A percentile compares a stretch with the other conserved stretches of the same genome.
These are phyloP conservation scores for Tolmerus cingulatus DNA, from an alignment of 2,888 invertebrate genomes.

Conservation along the genomic window DNA sequence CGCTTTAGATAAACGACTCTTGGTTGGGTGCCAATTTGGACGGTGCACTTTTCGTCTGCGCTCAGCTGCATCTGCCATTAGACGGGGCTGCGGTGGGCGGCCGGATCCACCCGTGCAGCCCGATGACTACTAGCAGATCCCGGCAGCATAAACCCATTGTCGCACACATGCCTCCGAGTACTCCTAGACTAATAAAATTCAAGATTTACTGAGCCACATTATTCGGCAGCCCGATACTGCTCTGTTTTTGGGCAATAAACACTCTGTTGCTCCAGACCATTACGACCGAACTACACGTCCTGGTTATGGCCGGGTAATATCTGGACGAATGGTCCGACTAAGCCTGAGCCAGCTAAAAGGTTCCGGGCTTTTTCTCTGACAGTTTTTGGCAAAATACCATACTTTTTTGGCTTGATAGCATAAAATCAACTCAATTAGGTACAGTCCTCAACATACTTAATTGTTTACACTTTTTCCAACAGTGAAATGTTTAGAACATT, in stretches of 20 bases:
- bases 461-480: background rate
- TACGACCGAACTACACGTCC: background rate
- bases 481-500: too few relatives aligned
- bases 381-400: background rate
- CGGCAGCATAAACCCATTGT: constrained; percentile 17
- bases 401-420: background rate
- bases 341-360: background rate
- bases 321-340: background rate
- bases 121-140: background rate
- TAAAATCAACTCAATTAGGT: background rate
- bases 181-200: constrained; percentile 37
- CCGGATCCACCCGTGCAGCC: background rate
- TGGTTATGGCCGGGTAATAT: background rate
- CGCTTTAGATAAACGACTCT: constrained; percentile 37
- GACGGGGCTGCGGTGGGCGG: background rate
- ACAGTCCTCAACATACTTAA: background rate
- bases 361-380: background rate
- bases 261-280: constrained; percentile 37
- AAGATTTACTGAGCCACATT: constrained; percentile 35
- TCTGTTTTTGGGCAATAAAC: constrained; percentile 41
- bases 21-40: constrained; percentile 40
- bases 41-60: constrained; percentile 26
- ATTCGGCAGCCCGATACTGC: constrained; percentile 20
- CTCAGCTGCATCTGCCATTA: constrained; percentile 16
- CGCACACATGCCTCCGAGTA: background rate